A percentile compares a stretch with the other conserved stretches of the same genome.
These are phyloP conservation scores for Podarcis muralis DNA, from an alignment of 2,113 vertebrate species.

Conservation along the genomic window DNA sequence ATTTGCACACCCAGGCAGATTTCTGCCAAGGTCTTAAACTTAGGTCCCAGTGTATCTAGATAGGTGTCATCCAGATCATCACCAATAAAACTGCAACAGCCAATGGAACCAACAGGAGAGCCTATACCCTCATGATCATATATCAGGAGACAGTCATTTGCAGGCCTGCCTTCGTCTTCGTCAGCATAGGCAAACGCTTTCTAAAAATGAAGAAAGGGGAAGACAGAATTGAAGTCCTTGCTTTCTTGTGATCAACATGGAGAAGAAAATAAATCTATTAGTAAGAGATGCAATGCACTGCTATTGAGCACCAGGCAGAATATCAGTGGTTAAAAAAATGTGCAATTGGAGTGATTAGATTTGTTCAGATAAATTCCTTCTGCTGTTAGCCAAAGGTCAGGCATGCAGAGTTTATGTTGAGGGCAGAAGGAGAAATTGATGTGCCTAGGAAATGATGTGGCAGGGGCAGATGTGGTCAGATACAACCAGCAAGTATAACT, in stretches of 20 bases:
- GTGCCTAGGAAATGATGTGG: neutral
- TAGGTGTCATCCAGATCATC: constrained; percentile 85
- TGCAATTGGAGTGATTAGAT: neutral
- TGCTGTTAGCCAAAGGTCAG: neutral
- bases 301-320: neutral
- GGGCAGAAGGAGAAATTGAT: neutral
- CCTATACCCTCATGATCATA: constrained; percentile 85
- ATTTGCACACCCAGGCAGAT: constrained; percentile 84
- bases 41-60: constrained; percentile 87
- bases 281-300: neutral
- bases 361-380: neutral
- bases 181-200: constrained; percentile 81
- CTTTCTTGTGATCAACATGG: neutral
- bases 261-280: neutral
- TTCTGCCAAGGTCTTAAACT: constrained; percentile 92
- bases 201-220: constrained; percentile 73
- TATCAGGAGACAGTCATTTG: constrained; percentile 78
- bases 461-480: too few species aligned
- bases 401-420: neutral
- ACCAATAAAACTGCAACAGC: constrained; percentile 89
- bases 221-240: constrained; percentile 21
- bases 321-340: neutral
- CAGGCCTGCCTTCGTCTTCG: constrained; percentile 73
- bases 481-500: neutral
- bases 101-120: constrained; percentile 85